A percentile compares a stretch with the other conserved stretches of the same genome.
phyloP scores from a whole-genome alignment of 1,140 invertebrate species.

The Diabrotica virgifera region DNA sequence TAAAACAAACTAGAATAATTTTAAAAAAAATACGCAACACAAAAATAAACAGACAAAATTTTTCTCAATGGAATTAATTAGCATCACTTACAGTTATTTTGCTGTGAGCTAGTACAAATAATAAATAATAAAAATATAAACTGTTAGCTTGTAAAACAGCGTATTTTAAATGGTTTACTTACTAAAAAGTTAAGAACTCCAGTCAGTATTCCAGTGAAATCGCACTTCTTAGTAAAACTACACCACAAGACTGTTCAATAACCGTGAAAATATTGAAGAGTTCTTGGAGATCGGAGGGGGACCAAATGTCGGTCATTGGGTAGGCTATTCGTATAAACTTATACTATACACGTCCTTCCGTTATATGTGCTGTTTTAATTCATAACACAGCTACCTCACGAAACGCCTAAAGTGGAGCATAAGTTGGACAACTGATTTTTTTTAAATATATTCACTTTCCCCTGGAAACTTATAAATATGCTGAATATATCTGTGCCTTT shows the following conservation, averaged over 20 bases:
- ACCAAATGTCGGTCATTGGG: not conserved
- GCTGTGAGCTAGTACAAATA: not conserved
- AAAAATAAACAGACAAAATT: not conserved
- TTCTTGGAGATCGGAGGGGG: not conserved
- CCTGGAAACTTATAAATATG: not conserved
- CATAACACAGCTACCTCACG: not conserved
- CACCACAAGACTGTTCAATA: not conserved
- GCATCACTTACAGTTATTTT: not conserved
- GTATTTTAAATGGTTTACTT: not conserved
- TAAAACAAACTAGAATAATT: no score
- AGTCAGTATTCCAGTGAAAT: not conserved
- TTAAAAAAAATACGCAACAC: no score
- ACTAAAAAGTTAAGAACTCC: not conserved
- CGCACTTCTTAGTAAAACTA: not conserved
- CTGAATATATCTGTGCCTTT: not conserved
- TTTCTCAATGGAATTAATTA: not conserved
- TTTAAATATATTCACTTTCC: not conserved
- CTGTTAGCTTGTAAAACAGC: not conserved
- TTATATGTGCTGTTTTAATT: not conserved
- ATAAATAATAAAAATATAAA: not conserved
- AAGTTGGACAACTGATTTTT: not conserved
- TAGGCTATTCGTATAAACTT: slow-evolving; percentile 2
- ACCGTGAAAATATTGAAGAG: not conserved
- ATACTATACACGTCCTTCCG: not conserved
- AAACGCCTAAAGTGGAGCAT: not conserved